Evolutionary conservation across 2,888 invertebrate genomes (phyloP).

Genomic region (Thera obeliscata): DNA sequence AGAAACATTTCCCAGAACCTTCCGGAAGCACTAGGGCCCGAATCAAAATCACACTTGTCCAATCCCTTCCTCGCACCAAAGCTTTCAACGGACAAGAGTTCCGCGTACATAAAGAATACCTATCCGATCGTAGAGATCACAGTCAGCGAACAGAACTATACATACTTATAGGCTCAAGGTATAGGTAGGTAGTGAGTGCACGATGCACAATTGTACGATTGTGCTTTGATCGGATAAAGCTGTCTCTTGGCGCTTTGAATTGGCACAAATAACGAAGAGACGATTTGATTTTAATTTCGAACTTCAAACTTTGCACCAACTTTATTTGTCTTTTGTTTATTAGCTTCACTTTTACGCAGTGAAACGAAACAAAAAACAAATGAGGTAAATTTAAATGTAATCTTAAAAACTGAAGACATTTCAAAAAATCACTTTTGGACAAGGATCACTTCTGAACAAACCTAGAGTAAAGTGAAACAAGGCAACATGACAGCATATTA

Average conservation of each 20-base stretch:
- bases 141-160: not conserved
- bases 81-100: not conserved
- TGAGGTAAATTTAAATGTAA: too few species aligned
- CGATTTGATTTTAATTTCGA: not conserved
- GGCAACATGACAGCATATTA: too few species aligned
- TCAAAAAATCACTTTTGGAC: too few species aligned
- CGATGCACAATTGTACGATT: slow-evolving; percentile 58
- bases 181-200: slow-evolving; percentile 40
- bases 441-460: too few species aligned
- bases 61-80: too few species aligned
- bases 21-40: too few species aligned
- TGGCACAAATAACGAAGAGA: not conserved
- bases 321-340: not conserved
- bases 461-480: too few species aligned
- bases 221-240: slow-evolving; percentile 52
- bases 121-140: not conserved
- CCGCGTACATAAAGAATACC: not conserved
- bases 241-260: slow-evolving; percentile 1
- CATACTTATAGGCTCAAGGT: not conserved
- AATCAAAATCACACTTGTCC: too few species aligned
- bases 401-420: too few species aligned
- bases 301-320: not conserved
- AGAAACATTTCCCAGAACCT: too few species aligned
- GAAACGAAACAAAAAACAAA: too few species aligned
- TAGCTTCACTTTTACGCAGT: not conserved